These are phyloP conservation scores for Pelecanoides urinatrix DNA, from an alignment of 2,113 vertebrate species.

Conservation along the genomic window DNA sequence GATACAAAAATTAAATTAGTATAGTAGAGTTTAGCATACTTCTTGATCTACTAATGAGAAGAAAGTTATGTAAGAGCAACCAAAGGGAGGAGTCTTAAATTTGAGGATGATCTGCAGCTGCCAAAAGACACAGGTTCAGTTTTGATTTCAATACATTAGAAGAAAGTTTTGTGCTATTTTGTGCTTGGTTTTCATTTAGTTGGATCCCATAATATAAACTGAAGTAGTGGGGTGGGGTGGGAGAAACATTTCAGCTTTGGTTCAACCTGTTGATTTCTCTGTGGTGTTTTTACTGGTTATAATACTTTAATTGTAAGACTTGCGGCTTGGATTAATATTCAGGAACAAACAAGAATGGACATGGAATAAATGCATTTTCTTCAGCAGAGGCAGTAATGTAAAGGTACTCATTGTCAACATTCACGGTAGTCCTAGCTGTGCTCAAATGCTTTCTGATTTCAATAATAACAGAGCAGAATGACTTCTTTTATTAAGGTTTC, in stretches of 20 bases:
- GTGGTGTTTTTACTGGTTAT: not conserved
- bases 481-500: conserved; percentile 57
- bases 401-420: not conserved
- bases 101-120: not conserved
- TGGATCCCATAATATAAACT: not conserved
- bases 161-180: not conserved
- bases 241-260: not conserved
- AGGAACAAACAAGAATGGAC: not conserved
- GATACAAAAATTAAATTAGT: not conserved
- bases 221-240: not conserved
- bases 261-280: not conserved
- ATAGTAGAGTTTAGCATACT: not conserved
- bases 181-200: not conserved
- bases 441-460: not conserved
- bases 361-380: not conserved
- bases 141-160: not conserved
- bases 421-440: not conserved
- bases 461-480: not conserved
- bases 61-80: not conserved
- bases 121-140: not conserved
- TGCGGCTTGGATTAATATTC: not conserved
- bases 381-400: not conserved
- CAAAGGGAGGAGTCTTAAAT: not conserved
- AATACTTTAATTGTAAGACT: not conserved
- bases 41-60: not conserved